These are phyloP conservation scores for Microcebus jonahi DNA, from an alignment of 2,113 vertebrate species.

Conservation along the genomic window DNA sequence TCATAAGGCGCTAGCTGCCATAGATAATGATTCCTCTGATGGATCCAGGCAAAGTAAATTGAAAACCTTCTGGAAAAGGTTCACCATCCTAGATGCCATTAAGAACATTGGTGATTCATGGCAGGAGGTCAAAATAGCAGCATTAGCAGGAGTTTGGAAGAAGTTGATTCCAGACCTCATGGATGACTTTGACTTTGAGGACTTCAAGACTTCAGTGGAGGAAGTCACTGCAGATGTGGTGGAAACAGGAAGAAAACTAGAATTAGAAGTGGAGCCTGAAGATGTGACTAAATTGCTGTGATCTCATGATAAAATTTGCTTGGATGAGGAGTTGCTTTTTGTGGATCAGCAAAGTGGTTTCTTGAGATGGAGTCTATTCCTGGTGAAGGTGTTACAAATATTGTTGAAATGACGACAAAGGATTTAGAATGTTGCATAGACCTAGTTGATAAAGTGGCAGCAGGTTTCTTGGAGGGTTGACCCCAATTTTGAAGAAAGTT, in stretches of 20 bases:
- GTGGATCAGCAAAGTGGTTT: neutral
- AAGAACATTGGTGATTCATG: neutral
- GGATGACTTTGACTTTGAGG: neutral
- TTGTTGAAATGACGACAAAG: neutral
- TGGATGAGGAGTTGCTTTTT: neutral
- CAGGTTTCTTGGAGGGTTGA: neutral
- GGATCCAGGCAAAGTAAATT: neutral
- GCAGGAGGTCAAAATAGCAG: neutral
- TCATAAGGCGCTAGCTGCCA: neutral
- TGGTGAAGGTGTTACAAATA: neutral
- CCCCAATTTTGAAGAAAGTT: neutral
- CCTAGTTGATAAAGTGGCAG: neutral
- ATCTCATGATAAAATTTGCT: neutral
- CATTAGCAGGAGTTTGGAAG: neutral
- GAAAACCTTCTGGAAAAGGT: neutral
- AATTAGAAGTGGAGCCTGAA: neutral
- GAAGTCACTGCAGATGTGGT: neutral
- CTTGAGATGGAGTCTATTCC: neutral
- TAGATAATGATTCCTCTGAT: neutral
- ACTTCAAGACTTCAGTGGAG: neutral
- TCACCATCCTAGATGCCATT: neutral
- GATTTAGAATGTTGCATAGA: neutral
- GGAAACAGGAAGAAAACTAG: neutral
- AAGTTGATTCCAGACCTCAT: neutral
- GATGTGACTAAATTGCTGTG: neutral